These are phyloP conservation scores for Nematolebias whitei DNA, from an alignment of 2,113 vertebrate genomes.

Conservation along the genomic window DNA sequence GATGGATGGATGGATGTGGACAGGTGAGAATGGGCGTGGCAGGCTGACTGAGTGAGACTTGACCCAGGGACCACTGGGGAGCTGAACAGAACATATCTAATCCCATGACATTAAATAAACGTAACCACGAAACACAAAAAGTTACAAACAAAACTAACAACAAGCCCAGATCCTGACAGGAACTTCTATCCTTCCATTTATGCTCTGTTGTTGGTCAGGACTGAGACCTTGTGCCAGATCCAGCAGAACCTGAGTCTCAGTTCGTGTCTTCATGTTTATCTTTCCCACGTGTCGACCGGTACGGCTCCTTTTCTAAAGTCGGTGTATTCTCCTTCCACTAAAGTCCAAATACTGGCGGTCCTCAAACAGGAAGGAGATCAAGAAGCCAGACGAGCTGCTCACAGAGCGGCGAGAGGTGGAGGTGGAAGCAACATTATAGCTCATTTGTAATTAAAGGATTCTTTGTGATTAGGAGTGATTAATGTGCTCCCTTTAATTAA, in stretches of 20 bases:
- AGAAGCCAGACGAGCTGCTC: not conserved
- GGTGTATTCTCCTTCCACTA: slow-evolving; percentile 23
- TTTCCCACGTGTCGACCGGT: slow-evolving; percentile 1
- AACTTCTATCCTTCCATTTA: no score
- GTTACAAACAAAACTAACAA: no score
- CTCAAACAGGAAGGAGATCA: slow-evolving; percentile 38
- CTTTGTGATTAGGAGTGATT: slow-evolving; percentile 22
- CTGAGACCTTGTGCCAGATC: no score
- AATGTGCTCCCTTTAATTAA: slow-evolving; percentile 46
- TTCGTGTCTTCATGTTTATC: slow-evolving; percentile 16
- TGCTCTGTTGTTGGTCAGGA: no score
- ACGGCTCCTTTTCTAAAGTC: slow-evolving; percentile 9
- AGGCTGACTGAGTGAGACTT: no score
- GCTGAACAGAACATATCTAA: no score
- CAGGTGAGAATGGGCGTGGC: no score
- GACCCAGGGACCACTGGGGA: no score
- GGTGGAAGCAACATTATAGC: slow-evolving; percentile 18
- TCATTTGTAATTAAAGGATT: slow-evolving; percentile 45
- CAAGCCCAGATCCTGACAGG: no score
- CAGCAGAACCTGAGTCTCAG: slow-evolving; percentile 3
- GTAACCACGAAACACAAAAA: no score
- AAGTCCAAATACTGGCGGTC: slow-evolving; percentile 27
- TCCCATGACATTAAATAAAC: no score
- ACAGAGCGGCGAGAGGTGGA: not conserved
- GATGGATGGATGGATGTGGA: no score